phyloP scores from a whole-genome alignment of 1,140 invertebrate genomes.

The Trigoniulus corallinus region DNA sequence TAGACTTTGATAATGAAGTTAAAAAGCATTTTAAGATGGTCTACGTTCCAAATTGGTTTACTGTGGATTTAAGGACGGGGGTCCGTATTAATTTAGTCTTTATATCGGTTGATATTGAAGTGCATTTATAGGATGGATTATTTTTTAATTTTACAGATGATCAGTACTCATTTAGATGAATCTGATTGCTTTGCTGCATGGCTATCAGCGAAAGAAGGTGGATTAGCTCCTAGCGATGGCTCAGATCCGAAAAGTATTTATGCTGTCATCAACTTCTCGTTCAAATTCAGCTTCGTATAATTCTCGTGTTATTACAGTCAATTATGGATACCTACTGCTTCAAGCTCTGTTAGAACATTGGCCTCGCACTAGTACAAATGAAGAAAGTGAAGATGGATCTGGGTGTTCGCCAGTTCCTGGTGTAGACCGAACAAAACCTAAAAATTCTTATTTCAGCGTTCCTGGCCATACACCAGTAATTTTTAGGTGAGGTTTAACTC shows the following conservation, averaged over 20 bases:
- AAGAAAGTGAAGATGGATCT: constrained; percentile 36
- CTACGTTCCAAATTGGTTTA: constrained; percentile 98
- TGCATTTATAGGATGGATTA: not conserved
- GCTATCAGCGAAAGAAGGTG: constrained; percentile 91
- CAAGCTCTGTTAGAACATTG: constrained; percentile 92
- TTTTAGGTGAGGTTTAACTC: constrained; percentile 47
- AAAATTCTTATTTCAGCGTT: constrained; percentile 76
- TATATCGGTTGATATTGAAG: no score
- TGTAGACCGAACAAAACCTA: constrained; percentile 29
- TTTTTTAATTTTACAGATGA: constrained; percentile 45
- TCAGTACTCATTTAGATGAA: constrained; percentile 96
- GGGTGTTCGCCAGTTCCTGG: constrained; percentile 22
- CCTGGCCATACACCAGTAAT: constrained; percentile 93
- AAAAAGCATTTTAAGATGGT: constrained; percentile 84
- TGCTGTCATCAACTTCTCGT: not conserved
- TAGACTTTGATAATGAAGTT: constrained; percentile 89
- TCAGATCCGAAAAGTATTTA: constrained; percentile 64
- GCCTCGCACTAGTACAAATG: constrained; percentile 51
- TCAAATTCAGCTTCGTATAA: constrained; percentile 4
- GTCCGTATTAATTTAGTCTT: constrained; percentile 32
- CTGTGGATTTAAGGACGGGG: constrained; percentile 95
- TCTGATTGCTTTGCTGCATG: constrained; percentile 95
- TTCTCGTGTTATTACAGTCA: constrained; percentile 43
- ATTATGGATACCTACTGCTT: constrained; percentile 84
- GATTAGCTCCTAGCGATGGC: constrained; percentile 51